Conservation (phyloP, 2,113 vertebrate genomes). For the Tursiops truncatus region DNA sequence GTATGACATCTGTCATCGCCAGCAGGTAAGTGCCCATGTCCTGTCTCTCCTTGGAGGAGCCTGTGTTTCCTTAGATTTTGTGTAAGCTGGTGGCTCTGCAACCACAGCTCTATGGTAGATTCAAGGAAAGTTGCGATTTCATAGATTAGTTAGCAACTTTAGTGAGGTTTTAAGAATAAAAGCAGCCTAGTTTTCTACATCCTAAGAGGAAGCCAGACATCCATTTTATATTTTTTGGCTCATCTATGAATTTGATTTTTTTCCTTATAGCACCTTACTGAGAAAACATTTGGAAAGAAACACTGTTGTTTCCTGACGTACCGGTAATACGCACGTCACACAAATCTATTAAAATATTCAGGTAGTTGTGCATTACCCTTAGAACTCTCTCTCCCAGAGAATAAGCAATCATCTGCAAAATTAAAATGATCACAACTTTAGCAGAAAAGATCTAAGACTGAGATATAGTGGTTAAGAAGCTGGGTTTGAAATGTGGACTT, state of each 20-base stretch:
- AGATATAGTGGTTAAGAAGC: background rate
- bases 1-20: background rate
- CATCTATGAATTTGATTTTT: background rate
- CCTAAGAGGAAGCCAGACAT: background rate
- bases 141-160: background rate
- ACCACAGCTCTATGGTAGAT: background rate
- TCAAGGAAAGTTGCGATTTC: background rate
- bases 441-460: background rate
- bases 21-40: background rate
- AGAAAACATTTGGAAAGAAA: conserved; percentile 6
- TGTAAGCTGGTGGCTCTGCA: background rate
- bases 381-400: background rate
- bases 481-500: conserved; percentile 26
- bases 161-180: background rate
- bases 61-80: background rate
- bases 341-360: background rate
- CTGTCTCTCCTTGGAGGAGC: background rate
- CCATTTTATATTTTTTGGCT: background rate
- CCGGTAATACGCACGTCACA: background rate
- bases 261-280: background rate
- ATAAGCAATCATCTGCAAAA: conserved; percentile 1
- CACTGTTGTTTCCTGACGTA: conserved; percentile 16
- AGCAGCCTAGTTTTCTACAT: background rate
- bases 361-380: background rate
- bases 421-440: background rate